Percentiles rank a stretch among this genome's conserved stretches.
phyloP scores from a whole-genome alignment of 2,797 vertebrate genomes.

The Pterois miles region DNA sequence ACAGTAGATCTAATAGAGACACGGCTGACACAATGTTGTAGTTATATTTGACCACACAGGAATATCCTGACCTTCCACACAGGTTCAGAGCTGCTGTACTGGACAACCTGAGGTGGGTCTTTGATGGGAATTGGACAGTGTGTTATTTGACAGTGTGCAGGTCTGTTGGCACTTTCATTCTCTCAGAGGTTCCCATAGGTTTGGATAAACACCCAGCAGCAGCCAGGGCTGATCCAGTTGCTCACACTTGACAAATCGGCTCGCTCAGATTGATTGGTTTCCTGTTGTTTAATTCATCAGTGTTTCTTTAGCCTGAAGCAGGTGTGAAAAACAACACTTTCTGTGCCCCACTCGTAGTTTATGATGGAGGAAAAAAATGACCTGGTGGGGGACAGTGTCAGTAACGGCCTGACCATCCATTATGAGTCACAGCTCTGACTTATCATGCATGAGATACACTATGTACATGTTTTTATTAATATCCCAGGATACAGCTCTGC shows the following conservation, averaged over 20 bases:
- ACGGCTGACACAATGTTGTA: background rate
- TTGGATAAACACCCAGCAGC: constrained; percentile 31
- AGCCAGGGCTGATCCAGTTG: constrained; percentile 51
- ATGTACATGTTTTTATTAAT: constrained; percentile 62
- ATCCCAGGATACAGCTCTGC: constrained; percentile 25
- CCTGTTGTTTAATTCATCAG: constrained; percentile 80
- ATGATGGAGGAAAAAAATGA: constrained; percentile 57
- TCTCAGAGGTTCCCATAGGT: background rate
- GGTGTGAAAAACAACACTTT: constrained; percentile 70
- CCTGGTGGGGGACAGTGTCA: constrained; percentile 20
- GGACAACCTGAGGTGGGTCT: background rate
- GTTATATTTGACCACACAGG: background rate
- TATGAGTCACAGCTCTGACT: constrained; percentile 39
- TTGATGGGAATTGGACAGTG: constrained; percentile 3
- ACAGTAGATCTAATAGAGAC: background rate
- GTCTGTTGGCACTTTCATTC: background rate
- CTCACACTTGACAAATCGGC: constrained; percentile 76
- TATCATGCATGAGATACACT: constrained; percentile 47
- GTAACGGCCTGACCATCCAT: constrained; percentile 52
- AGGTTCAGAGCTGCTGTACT: background rate
- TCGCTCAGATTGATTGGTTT: constrained; percentile 79
- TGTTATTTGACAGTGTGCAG: constrained; percentile 11
- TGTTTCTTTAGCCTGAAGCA: constrained; percentile 69
- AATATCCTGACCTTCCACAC: background rate
- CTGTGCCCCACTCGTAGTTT: constrained; percentile 26